Conservation (phyloP, 2,888 invertebrate genomes). For the Epirrhoe tristata region DNA sequence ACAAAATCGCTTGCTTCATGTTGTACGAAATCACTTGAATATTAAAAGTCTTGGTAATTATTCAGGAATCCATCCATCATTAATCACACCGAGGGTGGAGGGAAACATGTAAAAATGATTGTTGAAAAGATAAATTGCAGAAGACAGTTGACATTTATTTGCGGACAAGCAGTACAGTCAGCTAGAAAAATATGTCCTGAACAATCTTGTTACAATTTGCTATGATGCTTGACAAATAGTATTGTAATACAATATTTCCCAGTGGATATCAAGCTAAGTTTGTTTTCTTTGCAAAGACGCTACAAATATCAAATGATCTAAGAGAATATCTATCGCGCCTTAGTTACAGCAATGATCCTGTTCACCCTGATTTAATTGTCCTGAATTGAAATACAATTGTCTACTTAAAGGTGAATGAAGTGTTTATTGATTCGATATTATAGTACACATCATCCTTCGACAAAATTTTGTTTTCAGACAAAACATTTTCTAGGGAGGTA, state of each 20-base stretch:
- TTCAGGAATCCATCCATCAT: slow-evolving; percentile 86
- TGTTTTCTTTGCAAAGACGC: no score
- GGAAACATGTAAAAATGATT: slow-evolving; percentile 84
- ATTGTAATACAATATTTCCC: not conserved
- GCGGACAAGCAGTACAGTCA: slow-evolving; percentile 45
- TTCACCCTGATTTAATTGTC: no score
- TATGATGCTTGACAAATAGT: not conserved
- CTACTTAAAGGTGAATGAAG: no score
- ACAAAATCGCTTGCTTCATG: slow-evolving; percentile 45
- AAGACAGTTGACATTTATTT: slow-evolving; percentile 80
- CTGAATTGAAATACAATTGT: no score
- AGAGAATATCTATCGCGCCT: no score
- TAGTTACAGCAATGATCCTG: no score
- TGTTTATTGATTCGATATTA: no score
- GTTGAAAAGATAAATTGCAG: slow-evolving; percentile 82
- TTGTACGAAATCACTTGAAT: slow-evolving; percentile 79
- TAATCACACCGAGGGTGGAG: slow-evolving; percentile 81
- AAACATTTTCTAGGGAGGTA: not conserved
- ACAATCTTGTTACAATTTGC: not conserved
- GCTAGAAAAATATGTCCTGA: not conserved
- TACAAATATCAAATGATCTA: no score
- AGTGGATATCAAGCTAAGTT: not conserved
- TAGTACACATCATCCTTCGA: no score
- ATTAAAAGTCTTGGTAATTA: slow-evolving; percentile 86
- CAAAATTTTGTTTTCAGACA: not conserved